These are phyloP conservation scores for Hypercompe scribonia DNA, from an alignment of 2,888 invertebrate genomes.

Conservation along the genomic window DNA sequence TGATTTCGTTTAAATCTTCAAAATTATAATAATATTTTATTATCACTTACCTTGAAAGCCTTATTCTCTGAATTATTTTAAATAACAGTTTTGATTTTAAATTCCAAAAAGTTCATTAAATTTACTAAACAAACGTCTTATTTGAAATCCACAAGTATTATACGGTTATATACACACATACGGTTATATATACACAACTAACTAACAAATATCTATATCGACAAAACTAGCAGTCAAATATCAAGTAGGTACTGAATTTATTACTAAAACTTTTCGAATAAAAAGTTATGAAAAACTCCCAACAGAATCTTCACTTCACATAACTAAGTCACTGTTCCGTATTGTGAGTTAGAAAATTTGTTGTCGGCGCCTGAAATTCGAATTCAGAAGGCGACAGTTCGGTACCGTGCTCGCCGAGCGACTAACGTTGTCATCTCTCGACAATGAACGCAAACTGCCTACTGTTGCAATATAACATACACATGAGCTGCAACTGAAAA, in stretches of 20 bases:
- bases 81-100: background rate
- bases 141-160: background rate
- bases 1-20: too few relatives aligned
- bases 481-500: slow-evolving; percentile 52
- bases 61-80: slow-evolving; percentile 14
- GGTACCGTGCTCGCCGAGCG: slow-evolving; percentile 67
- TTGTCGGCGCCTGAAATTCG: slow-evolving; percentile 26
- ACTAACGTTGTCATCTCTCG: slow-evolving; percentile 47
- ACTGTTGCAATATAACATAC: slow-evolving; percentile 52
- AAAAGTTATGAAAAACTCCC: background rate
- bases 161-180: background rate
- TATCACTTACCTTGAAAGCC: slow-evolving; percentile 33
- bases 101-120: slow-evolving; percentile 6
- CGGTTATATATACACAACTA: background rate
- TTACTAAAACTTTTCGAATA: background rate
- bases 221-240: background rate
- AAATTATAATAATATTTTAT: background rate
- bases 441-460: slow-evolving; percentile 56
- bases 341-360: slow-evolving; percentile 23
- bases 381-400: slow-evolving; percentile 48
- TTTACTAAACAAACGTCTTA: background rate
- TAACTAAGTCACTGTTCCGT: slow-evolving; percentile 25
- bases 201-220: background rate
- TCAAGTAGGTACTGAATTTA: background rate
- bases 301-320: slow-evolving; percentile 1